These are phyloP conservation scores for Hirtodrosophila confusa DNA, from an alignment of 2,888 invertebrate genomes.

Conservation along the genomic window DNA sequence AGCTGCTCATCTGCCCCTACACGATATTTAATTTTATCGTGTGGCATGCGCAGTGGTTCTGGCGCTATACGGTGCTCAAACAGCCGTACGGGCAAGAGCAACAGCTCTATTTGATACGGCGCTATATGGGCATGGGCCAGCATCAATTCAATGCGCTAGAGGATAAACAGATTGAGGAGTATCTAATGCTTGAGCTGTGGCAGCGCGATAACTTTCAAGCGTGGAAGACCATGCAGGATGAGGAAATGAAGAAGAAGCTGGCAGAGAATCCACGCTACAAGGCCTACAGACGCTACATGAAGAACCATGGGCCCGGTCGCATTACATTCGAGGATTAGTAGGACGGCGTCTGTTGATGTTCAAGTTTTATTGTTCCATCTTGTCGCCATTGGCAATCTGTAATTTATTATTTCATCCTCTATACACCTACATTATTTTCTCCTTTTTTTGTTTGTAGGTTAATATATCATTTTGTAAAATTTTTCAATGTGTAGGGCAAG, in stretches of 20 bases:
- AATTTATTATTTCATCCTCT: constrained; percentile 34
- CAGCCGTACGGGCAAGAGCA: constrained; percentile 93
- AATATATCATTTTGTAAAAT: constrained; percentile 20
- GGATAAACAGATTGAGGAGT: constrained; percentile 90
- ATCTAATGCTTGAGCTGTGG: constrained; percentile 92
- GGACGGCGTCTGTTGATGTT: constrained; percentile 48
- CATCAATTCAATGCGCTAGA: constrained; percentile 90
- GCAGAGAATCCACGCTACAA: constrained; percentile 95
- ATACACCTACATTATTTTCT: neutral
- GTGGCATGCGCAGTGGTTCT: constrained; percentile 93
- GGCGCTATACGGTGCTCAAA: constrained; percentile 90
- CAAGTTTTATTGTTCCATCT: constrained; percentile 80
- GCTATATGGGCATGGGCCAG: constrained; percentile 89
- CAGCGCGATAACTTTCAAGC: constrained; percentile 89
- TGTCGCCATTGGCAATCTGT: constrained; percentile 25
- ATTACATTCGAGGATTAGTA: constrained; percentile 95
- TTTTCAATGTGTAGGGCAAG: constrained; percentile 17
- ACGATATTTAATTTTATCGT: constrained; percentile 88
- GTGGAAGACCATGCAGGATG: constrained; percentile 93
- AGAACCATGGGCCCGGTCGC: constrained; percentile 94
- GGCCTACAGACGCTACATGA: constrained; percentile 94
- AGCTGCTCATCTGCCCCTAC: constrained; percentile 91
- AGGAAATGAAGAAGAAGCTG: constrained; percentile 92
- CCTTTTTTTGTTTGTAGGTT: constrained; percentile 3
- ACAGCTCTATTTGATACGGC: constrained; percentile 92